Evolutionary conservation across 2,888 invertebrate species (phyloP).

Genomic region (Scrobipalpa costella): DNA sequence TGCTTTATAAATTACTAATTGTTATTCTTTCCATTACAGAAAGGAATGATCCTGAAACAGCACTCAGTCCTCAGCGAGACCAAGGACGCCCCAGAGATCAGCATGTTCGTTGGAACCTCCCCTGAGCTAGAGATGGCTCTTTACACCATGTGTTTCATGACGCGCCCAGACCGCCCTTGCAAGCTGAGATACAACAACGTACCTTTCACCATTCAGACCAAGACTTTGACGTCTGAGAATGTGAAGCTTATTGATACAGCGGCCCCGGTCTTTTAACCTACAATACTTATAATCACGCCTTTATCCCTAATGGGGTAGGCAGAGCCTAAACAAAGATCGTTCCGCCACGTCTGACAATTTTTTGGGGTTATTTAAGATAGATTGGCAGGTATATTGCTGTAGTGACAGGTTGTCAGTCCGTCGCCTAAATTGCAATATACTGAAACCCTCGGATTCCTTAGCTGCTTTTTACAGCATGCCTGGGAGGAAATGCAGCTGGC

Average conservation of each 20-base stretch:
- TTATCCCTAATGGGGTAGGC: too few relatives aligned
- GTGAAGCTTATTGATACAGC: constrained; percentile 68
- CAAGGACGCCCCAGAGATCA: constrained; percentile 88
- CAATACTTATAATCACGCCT: too few relatives aligned
- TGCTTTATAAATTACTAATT: too few relatives aligned
- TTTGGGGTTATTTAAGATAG: too few relatives aligned
- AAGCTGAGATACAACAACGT: constrained; percentile 79
- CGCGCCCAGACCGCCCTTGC: constrained; percentile 88
- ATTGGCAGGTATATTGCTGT: too few relatives aligned
- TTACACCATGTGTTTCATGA: constrained; percentile 93
- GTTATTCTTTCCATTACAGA: constrained; percentile 76
- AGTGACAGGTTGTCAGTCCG: too few relatives aligned
- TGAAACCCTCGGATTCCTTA: too few relatives aligned
- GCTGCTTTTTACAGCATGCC: too few relatives aligned
- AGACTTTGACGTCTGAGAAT: constrained; percentile 65
- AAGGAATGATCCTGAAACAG: constrained; percentile 88
- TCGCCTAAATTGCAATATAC: too few relatives aligned
- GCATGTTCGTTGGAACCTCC: constrained; percentile 92
- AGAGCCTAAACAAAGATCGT: too few relatives aligned
- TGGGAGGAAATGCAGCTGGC: too few relatives aligned
- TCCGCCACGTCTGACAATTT: too few relatives aligned
- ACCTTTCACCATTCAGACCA: constrained; percentile 70
- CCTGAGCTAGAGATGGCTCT: constrained; percentile 95
- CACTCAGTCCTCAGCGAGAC: constrained; percentile 86
- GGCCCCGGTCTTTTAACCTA: constrained; percentile 54